Percentiles rank a stretch among this genome's conserved stretches.
These are phyloP conservation scores for Elymnias hypermnestra DNA, from an alignment of 1,140 invertebrate genomes.

Conservation along the genomic window DNA sequence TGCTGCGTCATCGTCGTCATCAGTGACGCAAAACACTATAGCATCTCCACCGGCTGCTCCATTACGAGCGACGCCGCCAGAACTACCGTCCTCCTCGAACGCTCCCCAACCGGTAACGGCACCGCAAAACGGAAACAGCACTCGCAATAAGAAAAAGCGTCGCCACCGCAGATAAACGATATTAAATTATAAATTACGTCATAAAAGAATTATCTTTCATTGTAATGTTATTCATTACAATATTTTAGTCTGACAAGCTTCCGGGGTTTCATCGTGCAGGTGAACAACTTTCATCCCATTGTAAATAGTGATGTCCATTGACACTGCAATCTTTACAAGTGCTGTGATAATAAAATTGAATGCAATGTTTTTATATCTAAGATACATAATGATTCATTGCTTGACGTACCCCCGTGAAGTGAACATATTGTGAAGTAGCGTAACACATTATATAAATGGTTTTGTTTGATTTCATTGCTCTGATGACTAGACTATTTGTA, in stretches of 20 bases:
- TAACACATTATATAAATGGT: constrained; percentile 25
- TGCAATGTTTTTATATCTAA: constrained; percentile 27
- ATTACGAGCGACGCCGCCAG: constrained; percentile 17
- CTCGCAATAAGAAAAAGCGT: constrained; percentile 45
- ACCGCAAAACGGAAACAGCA: constrained; percentile 25
- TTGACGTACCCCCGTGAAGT: constrained; percentile 36
- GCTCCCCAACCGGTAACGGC: constrained; percentile 25
- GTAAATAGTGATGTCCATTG: constrained; percentile 43
- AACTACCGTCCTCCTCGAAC: constrained; percentile 16
- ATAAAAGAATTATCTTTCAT: not conserved
- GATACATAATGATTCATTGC: constrained; percentile 30
- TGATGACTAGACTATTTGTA: no score
- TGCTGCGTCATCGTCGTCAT: not conserved
- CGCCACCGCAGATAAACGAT: constrained; percentile 36
- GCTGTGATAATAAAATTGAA: constrained; percentile 60
- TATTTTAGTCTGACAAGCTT: constrained; percentile 40
- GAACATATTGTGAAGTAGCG: constrained; percentile 34
- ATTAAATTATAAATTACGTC: constrained; percentile 13
- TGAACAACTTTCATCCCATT: constrained; percentile 18
- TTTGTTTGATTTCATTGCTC: not conserved
- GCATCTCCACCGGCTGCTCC: no score
- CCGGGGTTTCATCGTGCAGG: constrained; percentile 34
- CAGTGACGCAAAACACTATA: no score
- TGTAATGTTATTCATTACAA: constrained; percentile 28
- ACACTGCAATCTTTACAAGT: constrained; percentile 55